phyloP scores from a whole-genome alignment of 1,140 invertebrate genomes.

The Agrilus planipennis region DNA sequence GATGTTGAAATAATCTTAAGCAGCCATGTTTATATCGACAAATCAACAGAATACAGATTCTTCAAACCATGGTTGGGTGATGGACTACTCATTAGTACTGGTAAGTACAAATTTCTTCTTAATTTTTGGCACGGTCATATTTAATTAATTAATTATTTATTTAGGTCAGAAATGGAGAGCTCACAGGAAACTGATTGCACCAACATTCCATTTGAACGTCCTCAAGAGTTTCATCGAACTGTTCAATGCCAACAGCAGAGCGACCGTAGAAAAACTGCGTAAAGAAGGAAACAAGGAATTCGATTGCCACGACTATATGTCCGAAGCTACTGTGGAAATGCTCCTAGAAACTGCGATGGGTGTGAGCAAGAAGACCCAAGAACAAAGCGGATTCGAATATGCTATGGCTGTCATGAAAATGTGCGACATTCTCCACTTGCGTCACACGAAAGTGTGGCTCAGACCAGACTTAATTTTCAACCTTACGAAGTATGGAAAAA shows the following conservation, averaged over 20 bases:
- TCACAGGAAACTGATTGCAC: slow-evolving; percentile 69
- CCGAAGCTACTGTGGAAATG: slow-evolving; percentile 70
- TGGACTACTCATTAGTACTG: slow-evolving; percentile 70
- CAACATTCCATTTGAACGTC: slow-evolving; percentile 73
- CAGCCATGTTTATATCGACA: slow-evolving; percentile 72
- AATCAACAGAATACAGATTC: slow-evolving; percentile 62
- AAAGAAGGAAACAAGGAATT: slow-evolving; percentile 55
- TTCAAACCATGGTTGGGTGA: slow-evolving; percentile 86
- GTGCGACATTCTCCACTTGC: slow-evolving; percentile 69
- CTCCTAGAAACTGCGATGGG: slow-evolving; percentile 72
- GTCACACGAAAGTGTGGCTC: slow-evolving; percentile 73
- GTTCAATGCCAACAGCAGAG: slow-evolving; percentile 64
- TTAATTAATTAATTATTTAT: slow-evolving; percentile 21
- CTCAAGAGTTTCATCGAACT: slow-evolving; percentile 70
- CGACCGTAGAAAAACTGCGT: slow-evolving; percentile 50
- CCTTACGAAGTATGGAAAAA: slow-evolving; percentile 50
- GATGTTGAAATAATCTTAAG: slow-evolving; percentile 63
- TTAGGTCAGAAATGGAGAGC: slow-evolving; percentile 63
- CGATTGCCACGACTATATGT: slow-evolving; percentile 74
- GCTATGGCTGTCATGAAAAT: slow-evolving; percentile 79
- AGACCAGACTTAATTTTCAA: slow-evolving; percentile 73
- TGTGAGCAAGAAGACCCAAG: slow-evolving; percentile 61
- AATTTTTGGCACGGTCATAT: too few relatives aligned
- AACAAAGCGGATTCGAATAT: slow-evolving; percentile 64
- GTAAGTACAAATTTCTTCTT: slow-evolving; percentile 30